Evolutionary conservation across 2,113 vertebrate genomes (phyloP), one percentile per base, ranked within the genome.

Genomic region (Halichoerus grypus): DNA sequence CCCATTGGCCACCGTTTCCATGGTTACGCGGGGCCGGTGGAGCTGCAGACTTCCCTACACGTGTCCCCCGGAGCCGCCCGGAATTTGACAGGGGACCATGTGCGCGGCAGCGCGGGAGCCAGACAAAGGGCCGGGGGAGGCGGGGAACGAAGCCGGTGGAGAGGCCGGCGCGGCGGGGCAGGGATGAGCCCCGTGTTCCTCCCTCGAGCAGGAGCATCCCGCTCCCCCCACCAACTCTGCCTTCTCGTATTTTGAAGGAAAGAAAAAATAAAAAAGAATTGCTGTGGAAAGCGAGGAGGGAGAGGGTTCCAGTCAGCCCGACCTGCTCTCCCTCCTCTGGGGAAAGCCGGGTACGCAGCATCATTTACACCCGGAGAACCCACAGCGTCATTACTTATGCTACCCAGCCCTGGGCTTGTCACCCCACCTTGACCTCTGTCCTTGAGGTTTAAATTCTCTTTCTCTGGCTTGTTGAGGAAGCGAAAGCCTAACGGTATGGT

Each of bases 1-100:
- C 98, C 97, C 97, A 97, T 98, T 98, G 99, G 99, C 98, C 97
- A 94, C 97, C 0, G 99, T 99, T 99, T 99, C 99, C 98, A 99
- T 99, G 99, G 99, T 98, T 98, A 99, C 99, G 65, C 87, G 83
- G 98, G 98, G 97, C 98, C 95, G 95, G 97, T 65, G 55, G 96
- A 71, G 97, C 98, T 84, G 98, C 98, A 81, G 97, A 98, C 97
- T 98, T 98, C 88, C 91, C n/a, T 67, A 97, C 97, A 96, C 98
- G 86, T 98, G 98, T 99, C 98, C 98, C 98, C 98, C 77, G 98
- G 98, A 99, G 98, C 98, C 96, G 93, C 98, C 98, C 96, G 97
- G 97, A 99, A 98, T 98, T 98, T 99, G 99, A 98, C 98, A 98
- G 98, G 96, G 18, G 96, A 96, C 90, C 83, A 96, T 90, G 98